Base-by-base conservation (phyloP, 2,113 vertebrate species). In the Corythornis madagascariensis region DNA sequence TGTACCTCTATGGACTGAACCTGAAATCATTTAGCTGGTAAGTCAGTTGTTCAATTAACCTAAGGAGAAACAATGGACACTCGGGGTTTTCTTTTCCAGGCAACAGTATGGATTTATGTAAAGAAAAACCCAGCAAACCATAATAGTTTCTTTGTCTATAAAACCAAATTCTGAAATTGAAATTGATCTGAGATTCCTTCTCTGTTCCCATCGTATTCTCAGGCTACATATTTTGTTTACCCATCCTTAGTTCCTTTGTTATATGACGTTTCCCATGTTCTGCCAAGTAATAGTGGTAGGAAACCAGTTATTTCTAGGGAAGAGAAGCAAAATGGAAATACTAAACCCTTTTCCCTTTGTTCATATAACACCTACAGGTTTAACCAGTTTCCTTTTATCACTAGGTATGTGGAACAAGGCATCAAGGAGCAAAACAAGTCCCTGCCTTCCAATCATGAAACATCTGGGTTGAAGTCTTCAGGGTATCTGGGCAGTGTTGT, bases 351-450 rank as follows among this genome's bases (percentile, higher is more conserved):
- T 52, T 45, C n/a, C 16, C 10, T 75, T 64, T 63, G 13, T 48
- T 50, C 0, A 0, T 13, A 16, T 22, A 57, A 73, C 12, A n/a
- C 18, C 16, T 43, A 38, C 18, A 38, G 22, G 29, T 57, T 74
- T 77, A 11, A 50, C 31, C 47, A 26, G 53, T 56, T 50, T 40
- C 10, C 40, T 40, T 77, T 72, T 42, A 42, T 31, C 17, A 56
- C n/a, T 57, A 42, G 19, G 21, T 56, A 25, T 0, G 2, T 45
- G 35, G 56, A 72, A 59, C 4, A 5, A 48, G 17, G 13, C 0
- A 1, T 16, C 28, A 55, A 28, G 53, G 31, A 29, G 22, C 7
- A 29, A 57, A 61, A 40, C 10, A 52, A 66, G 45, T 16, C 6
- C 45, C 33, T 85, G 63, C 26, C 12, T 61, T 53, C 47, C 35